phyloP scores from a whole-genome alignment of 2,888 invertebrate species.

The Plusia festucae region DNA sequence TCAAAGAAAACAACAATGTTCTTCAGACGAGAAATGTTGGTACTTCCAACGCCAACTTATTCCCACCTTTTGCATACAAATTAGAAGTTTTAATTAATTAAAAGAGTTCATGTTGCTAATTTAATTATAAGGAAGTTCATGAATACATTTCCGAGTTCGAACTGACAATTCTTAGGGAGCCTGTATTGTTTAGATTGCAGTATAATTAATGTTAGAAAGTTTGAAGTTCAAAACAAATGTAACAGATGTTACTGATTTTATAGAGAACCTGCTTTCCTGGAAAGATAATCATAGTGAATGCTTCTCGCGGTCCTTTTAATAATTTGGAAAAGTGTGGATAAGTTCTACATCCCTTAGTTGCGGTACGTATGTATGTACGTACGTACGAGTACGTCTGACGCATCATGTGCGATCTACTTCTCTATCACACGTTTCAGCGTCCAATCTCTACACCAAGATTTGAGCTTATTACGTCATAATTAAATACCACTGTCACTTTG shows the following conservation, averaged over 20 bases:
- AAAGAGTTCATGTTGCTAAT: conserved; percentile 59
- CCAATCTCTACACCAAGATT: too few relatives aligned
- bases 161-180: conserved; percentile 50
- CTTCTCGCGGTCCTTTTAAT: too few relatives aligned
- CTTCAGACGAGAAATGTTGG: conserved; percentile 29
- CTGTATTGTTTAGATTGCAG: conserved; percentile 27
- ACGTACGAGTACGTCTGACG: too few relatives aligned
- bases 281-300: not conserved
- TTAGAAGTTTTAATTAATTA: conserved; percentile 67
- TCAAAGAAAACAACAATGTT: conserved; percentile 43
- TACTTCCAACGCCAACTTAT: conserved; percentile 45
- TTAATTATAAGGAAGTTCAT: conserved; percentile 60
- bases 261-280: not conserved
- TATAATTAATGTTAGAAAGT: conserved; percentile 34
- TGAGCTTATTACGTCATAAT: too few relatives aligned
- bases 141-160: conserved; percentile 55
- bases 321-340: too few relatives aligned
- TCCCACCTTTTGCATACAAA: conserved; percentile 60
- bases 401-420: too few relatives aligned
- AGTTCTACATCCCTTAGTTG: too few relatives aligned
- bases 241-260: conserved; percentile 10
- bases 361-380: too few relatives aligned
- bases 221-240: conserved; percentile 16
- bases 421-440: too few relatives aligned
- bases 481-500: too few relatives aligned